These are phyloP conservation scores for Lathamus discolor DNA, from an alignment of 2,113 vertebrate species.

Conservation along the genomic window DNA sequence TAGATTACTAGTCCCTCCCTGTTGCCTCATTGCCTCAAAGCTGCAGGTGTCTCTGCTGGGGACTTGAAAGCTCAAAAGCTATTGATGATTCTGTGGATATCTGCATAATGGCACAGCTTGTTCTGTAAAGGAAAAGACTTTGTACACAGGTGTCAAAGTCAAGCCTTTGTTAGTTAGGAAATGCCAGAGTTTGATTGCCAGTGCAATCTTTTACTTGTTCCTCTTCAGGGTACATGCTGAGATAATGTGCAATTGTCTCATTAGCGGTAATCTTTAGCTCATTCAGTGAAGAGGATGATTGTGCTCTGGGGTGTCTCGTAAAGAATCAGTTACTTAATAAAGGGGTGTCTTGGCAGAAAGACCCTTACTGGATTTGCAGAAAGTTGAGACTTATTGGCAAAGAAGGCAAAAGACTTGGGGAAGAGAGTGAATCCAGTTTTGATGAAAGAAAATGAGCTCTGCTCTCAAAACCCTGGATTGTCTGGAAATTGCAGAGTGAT, in stretches of 20 bases:
- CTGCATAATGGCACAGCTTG: background rate
- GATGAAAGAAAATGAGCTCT: background rate
- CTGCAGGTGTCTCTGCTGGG: background rate
- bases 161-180: background rate
- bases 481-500: background rate
- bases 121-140: background rate
- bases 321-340: slow-evolving; percentile 5
- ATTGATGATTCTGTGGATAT: background rate
- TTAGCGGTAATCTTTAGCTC: slow-evolving; percentile 25
- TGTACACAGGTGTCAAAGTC: background rate
- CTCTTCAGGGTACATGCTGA: background rate
- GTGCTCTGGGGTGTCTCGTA: background rate
- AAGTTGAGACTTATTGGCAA: background rate
- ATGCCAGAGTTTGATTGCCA: background rate
- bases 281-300: slow-evolving; percentile 22
- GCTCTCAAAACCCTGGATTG: background rate
- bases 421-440: background rate
- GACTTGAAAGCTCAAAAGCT: background rate
- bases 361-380: background rate
- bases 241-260: slow-evolving; percentile 14
- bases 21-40: background rate
- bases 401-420: background rate
- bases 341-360: background rate
- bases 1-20: background rate
- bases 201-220: background rate